Percentiles rank a stretch among this genome's conserved stretches.
Evolutionary conservation across 1,140 invertebrate genomes (phyloP).

Genomic region (Nylanderia fulva): DNA sequence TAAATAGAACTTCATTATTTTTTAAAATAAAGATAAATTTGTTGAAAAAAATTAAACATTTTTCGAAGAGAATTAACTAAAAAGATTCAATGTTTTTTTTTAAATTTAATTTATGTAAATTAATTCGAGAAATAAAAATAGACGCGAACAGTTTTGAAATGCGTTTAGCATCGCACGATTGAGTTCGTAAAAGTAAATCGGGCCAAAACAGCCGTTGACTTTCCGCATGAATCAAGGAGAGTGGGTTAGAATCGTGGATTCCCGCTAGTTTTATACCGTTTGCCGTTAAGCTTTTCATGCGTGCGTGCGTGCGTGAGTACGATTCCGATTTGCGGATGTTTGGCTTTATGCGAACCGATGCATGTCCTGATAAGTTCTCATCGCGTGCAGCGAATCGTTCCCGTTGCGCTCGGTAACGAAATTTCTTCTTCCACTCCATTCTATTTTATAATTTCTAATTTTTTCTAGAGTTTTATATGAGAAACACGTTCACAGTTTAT

Average conservation of each 20-base stretch:
- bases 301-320: slow-evolving; percentile 31
- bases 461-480: slow-evolving; percentile 10
- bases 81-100: not conserved
- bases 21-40: not conserved
- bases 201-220: slow-evolving; percentile 51
- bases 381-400: slow-evolving; percentile 46
- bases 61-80: not conserved
- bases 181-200: slow-evolving; percentile 52
- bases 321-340: slow-evolving; percentile 54
- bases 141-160: not conserved
- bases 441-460: slow-evolving; percentile 28
- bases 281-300: slow-evolving; percentile 56
- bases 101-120: not conserved
- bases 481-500: not conserved
- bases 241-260: slow-evolving; percentile 53
- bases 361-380: slow-evolving; percentile 48
- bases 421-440: not conserved
- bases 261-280: slow-evolving; percentile 61
- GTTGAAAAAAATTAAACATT: not conserved
- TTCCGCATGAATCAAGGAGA: slow-evolving; percentile 59
- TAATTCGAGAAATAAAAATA: not conserved
- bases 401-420: slow-evolving; percentile 10
- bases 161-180: slow-evolving; percentile 12
- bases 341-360: slow-evolving; percentile 45
- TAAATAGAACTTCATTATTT: not conserved